Evolutionary conservation across 1,140 invertebrate genomes (phyloP).

Genomic region (Hylyphantes graminicola): DNA sequence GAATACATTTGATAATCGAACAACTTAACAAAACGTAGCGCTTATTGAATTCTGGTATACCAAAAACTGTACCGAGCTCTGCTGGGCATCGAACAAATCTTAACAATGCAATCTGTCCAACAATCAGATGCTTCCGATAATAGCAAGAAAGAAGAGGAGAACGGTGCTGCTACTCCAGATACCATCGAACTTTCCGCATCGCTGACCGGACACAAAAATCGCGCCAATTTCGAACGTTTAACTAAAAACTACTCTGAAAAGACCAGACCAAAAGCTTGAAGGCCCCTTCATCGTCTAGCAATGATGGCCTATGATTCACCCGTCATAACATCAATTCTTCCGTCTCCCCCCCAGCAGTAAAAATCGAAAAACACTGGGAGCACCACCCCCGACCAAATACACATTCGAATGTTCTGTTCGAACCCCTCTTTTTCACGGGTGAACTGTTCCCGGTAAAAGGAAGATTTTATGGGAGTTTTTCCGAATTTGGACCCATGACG

Average conservation of each 20-base stretch:
- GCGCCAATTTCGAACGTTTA: background rate
- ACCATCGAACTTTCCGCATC: background rate
- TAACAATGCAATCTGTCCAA: too few relatives aligned
- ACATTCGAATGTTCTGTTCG: constrained; percentile 45
- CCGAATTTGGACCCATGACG: constrained; percentile 54
- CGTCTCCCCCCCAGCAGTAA: constrained; percentile 17
- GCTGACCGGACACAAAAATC: background rate
- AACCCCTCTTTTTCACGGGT: constrained; percentile 44
- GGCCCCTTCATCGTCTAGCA: constrained; percentile 9
- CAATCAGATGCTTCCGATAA: too few relatives aligned
- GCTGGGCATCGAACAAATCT: too few relatives aligned
- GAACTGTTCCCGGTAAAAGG: constrained; percentile 20
- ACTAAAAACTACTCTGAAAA: background rate
- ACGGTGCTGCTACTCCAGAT: too few relatives aligned
- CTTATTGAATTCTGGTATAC: too few relatives aligned
- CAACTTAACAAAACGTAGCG: too few relatives aligned
- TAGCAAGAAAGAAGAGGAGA: too few relatives aligned
- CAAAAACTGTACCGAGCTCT: too few relatives aligned
- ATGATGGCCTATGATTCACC: constrained; percentile 55
- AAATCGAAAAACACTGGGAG: constrained; percentile 52
- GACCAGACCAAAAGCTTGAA: background rate
- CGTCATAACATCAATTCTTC: constrained; percentile 54
- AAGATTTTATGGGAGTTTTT: constrained; percentile 61
- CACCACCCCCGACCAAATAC: constrained; percentile 41
- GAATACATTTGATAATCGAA: too few relatives aligned